Percentiles rank a stretch among this genome's conserved stretches.
Conservation (phyloP, 2,797 vertebrate species). For the Columba guinea region DNA sequence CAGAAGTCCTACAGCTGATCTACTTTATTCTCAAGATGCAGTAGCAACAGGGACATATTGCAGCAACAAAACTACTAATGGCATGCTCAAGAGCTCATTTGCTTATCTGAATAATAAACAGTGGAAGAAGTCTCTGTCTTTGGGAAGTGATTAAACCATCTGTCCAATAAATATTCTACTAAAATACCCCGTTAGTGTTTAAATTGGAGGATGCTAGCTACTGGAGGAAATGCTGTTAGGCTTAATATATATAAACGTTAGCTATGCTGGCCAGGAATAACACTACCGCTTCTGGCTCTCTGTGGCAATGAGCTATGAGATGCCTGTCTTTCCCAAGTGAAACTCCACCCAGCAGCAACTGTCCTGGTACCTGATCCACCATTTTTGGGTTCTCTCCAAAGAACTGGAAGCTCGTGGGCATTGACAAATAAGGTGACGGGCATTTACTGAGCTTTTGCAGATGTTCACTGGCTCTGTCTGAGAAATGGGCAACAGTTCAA, state of each 20-base stretch:
- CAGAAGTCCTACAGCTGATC: neutral
- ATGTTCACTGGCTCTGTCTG: neutral
- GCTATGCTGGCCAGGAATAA: neutral
- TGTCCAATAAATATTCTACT: neutral
- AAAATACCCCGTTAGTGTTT: neutral
- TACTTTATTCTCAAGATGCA: neutral
- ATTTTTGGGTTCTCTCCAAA: neutral
- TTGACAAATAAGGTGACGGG: neutral
- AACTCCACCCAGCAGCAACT: neutral
- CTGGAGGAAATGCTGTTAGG: neutral
- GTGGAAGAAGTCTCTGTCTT: neutral
- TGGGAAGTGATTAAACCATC: slow-evolving; percentile 18
- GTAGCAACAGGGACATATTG: neutral
- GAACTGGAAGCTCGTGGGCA: neutral
- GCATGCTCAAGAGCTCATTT: neutral
- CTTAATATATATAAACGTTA: neutral
- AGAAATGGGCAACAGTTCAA: neutral
- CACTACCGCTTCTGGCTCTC: neutral
- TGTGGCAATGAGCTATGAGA: neutral
- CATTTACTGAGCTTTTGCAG: neutral
- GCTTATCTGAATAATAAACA: slow-evolving; percentile 22
- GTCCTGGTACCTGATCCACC: neutral
- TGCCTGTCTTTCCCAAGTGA: neutral
- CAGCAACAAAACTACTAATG: neutral
- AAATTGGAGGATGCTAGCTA: neutral